phyloP scores from a whole-genome alignment of 2,797 vertebrate species.

The Podarcis lilfordi region DNA sequence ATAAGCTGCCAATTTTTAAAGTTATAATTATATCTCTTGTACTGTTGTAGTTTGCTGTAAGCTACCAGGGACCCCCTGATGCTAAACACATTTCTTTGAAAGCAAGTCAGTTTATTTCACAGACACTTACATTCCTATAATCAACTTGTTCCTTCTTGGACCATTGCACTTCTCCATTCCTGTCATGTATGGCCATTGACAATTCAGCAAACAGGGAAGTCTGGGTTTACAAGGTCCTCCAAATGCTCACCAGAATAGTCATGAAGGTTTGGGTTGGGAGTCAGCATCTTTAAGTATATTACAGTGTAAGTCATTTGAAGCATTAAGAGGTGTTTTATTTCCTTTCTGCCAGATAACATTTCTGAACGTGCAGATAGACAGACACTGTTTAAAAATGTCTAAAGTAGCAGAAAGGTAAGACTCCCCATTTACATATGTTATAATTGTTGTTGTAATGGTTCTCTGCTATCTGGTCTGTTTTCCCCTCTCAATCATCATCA shows the following conservation, averaged over 20 bases:
- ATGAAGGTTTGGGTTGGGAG: neutral
- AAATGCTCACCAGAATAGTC: neutral
- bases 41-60: neutral
- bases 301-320: constrained; percentile 37
- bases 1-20: no score
- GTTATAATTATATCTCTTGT: neutral
- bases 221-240: neutral
- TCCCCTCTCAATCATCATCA: neutral
- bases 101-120: neutral
- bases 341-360: constrained; percentile 88
- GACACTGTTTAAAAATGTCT: constrained; percentile 98
- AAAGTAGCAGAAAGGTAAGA: constrained; percentile 97
- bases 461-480: neutral
- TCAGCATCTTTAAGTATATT: neutral
- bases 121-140: neutral
- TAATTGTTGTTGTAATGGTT: neutral
- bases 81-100: neutral
- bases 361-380: constrained; percentile 93
- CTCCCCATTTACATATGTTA: neutral
- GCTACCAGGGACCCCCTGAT: neutral
- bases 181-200: neutral
- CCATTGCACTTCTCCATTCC: neutral
- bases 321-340: constrained; percentile 52
- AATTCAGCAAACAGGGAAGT: neutral
- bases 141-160: neutral